Percentiles rank a stretch among this genome's conserved stretches.
Evolutionary conservation across 2,113 vertebrate genomes (phyloP).

Genomic region (Vulpes lagopus): DNA sequence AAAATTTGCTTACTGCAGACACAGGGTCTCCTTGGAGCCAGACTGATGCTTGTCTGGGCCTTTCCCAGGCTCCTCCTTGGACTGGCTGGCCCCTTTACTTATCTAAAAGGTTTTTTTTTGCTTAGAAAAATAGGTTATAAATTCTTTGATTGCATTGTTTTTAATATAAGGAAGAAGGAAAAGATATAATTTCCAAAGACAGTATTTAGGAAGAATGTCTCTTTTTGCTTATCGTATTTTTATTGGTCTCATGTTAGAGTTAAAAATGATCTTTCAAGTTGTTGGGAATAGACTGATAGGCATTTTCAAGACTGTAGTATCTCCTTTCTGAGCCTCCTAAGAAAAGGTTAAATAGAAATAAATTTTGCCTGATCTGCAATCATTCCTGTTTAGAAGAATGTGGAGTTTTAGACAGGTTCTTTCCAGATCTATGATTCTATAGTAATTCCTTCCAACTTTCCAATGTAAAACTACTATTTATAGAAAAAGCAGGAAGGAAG

Average conservation of each 20-base stretch:
- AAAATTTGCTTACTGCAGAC: background rate
- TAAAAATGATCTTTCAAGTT: conserved; percentile 9
- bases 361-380: conserved; percentile 44
- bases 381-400: background rate
- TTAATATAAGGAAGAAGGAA: background rate
- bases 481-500: background rate
- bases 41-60: background rate
- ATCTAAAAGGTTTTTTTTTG: background rate
- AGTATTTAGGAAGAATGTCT: background rate
- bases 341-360: background rate
- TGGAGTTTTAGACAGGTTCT: background rate
- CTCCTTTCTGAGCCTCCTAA: background rate
- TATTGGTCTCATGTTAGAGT: background rate
- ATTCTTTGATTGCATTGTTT: conserved; percentile 4
- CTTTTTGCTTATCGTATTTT: background rate
- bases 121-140: background rate
- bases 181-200: background rate
- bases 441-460: background rate
- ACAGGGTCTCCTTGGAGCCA: background rate
- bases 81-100: background rate
- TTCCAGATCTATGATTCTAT: background rate
- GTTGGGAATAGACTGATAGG: background rate
- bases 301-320: background rate
- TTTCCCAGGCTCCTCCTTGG: background rate
- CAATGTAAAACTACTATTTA: conserved; percentile 26